Conservation (phyloP, 2,888 invertebrate genomes). For the Danaus chrysippus region DNA sequence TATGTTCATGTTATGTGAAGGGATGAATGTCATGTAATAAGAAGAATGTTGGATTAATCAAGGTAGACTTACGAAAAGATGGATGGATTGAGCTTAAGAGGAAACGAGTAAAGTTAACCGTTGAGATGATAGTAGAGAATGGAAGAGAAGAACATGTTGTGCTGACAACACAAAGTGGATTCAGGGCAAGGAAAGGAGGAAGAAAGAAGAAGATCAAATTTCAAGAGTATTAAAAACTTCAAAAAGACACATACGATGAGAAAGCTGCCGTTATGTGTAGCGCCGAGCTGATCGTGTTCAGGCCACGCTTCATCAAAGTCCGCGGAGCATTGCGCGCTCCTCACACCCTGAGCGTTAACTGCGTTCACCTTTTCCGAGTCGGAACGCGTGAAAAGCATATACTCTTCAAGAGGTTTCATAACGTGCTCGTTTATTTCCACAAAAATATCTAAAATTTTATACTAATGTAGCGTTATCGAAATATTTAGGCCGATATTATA, state of each 20-base stretch:
- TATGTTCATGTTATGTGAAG: too few relatives aligned
- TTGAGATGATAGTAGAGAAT: too few relatives aligned
- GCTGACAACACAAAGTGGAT: too few relatives aligned
- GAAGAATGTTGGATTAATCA: too few relatives aligned
- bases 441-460: conserved; percentile 83
- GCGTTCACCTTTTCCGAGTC: conserved; percentile 91
- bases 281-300: conserved; percentile 59
- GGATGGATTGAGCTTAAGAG: too few relatives aligned
- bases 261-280: conserved; percentile 69
- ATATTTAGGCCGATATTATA: background rate
- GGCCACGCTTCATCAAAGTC: conserved; percentile 83
- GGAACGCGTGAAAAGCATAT: conserved; percentile 93
- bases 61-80: too few relatives aligned
- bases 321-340: conserved; percentile 91
- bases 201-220: too few relatives aligned
- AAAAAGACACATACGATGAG: conserved; percentile 52
- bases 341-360: conserved; percentile 91
- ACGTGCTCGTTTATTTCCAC: conserved; percentile 89
- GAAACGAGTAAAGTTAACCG: too few relatives aligned
- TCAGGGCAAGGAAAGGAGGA: too few relatives aligned
- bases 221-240: background rate
- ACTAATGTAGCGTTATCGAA: background rate
- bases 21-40: too few relatives aligned
- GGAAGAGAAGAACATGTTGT: too few relatives aligned
- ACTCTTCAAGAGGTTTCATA: conserved; percentile 94